Base-by-base conservation (phyloP, 2,797 vertebrate genomes). In the Sardinella longiceps region DNA sequence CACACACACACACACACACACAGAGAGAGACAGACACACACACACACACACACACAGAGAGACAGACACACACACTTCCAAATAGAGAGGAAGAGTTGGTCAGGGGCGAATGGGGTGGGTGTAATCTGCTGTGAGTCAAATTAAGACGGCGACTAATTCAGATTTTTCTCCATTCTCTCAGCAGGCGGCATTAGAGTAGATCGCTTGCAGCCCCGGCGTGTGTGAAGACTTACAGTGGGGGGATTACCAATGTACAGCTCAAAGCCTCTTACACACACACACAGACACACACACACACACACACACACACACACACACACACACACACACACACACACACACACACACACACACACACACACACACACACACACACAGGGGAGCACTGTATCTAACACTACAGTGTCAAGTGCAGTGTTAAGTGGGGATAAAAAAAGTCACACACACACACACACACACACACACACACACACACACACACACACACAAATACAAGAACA, bases 231-330 rank as follows among this genome's bases (percentile, higher is more conserved):
- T 92, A 92, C 90, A 91, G 88, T 89, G 83, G 89, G 92, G 89
- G 92, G 93, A 94, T 95, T 92, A 93, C 90, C 87, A 89, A 89
- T 90, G 91, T 92, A 93, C 93, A 93, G 91, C 91, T 91, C 92
- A 93, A 93, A 93, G 90, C 90, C 84, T 70, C 63, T 70, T 33
- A 33, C 6, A 70, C 58, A 60, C 58, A 25, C 20, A 5, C 53
- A 30, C 63, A 70, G 28, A 70, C 63, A 70, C 63, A 33, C 28
- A 5, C 25, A 66, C 28, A 30, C 28, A 14, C 25, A 30, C 25
- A 14, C 28, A 30, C 28, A 70, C 60, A 33, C 25, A 66, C 25
- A 33, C n/a, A 63, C 58, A 63, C 58, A 63, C n/a, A 63, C 58
- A 25, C 58, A 25, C 58, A 63, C n/a, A 63, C 58, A 28, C 58